These are phyloP conservation scores for Nomada lathburiana DNA, from an alignment of 2,888 invertebrate species.

Conservation along the genomic window DNA sequence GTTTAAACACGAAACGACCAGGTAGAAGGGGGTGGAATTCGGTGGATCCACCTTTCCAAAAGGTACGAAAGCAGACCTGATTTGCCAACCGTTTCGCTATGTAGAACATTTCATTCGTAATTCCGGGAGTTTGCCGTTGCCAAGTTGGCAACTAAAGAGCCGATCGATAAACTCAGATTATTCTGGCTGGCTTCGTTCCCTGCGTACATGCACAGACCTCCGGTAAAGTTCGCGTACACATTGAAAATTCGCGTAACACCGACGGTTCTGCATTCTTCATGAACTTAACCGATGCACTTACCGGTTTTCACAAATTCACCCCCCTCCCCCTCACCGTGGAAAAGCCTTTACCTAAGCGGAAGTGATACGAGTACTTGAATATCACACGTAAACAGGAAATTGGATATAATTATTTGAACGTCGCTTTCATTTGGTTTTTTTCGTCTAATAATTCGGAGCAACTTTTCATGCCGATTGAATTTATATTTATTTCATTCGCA, in stretches of 20 bases:
- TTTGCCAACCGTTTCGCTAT: constrained; percentile 63
- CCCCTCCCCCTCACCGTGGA: neutral
- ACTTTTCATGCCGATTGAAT: no score
- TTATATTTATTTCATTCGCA: no score
- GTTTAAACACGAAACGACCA: constrained; percentile 19
- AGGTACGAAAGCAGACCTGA: constrained; percentile 64
- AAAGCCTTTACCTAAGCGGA: neutral
- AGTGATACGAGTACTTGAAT: neutral
- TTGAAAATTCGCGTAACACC: constrained; percentile 24
- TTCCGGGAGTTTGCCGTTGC: constrained; percentile 72
- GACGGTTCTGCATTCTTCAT: constrained; percentile 32
- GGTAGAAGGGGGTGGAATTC: constrained; percentile 39
- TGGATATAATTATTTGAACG: neutral
- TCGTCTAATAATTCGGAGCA: no score
- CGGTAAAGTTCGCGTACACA: constrained; percentile 37
- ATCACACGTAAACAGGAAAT: constrained; percentile 20
- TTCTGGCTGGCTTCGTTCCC: constrained; percentile 63
- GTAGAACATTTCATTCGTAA: constrained; percentile 71
- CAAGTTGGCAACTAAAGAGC: constrained; percentile 74
- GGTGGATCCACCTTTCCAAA: constrained; percentile 35
- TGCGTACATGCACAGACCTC: constrained; percentile 37
- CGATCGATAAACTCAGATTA: constrained; percentile 75
- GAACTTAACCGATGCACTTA: constrained; percentile 37
- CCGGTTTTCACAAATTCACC: constrained; percentile 28
- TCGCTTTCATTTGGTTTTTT: neutral